Evolutionary conservation across 2,113 vertebrate genomes (phyloP), one percentile per base, ranked within the genome.

Genomic region (Carassius carassius): DNA sequence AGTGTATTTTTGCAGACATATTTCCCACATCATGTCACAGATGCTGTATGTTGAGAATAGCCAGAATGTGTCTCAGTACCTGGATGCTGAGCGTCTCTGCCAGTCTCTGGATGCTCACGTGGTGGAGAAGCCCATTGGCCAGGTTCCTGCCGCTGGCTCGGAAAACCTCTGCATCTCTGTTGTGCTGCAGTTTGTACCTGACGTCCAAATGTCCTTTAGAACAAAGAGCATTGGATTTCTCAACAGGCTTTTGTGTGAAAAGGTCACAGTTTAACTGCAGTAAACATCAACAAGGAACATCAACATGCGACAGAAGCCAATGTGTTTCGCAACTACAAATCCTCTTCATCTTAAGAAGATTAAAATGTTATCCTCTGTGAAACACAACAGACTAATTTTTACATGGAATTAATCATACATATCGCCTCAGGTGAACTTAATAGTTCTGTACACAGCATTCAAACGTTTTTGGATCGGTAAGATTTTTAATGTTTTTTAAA

Each of bases 41-140:
- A 37, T 11, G 3, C 9, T 21, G 16, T 12, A 70, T n/a, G 35
- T 73, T 3, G 16, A 32, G 29, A 49, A 67, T 0, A 1, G 5
- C 4, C 16, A 65, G 44, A 49, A 62, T 17, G 3, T 8, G 2
- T 14, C 84, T 9, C 70, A 56, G 23, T 63, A 94, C 94, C 94
- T 94, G 93, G 78, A 94, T 78, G 51, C 89, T 92, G 47, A 94
- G 89, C 0, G 73, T n/a, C 54, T 92, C 90, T 19, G 89, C 75
- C 41, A 73, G 78, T 80, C 93, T 92, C 84, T 87, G 91, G 85
- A 94, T 25, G 13, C 79, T 84, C 70, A 93, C 90, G 0, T 85
- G 83, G 91, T 94, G 94, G 47, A 94, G 90, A 14, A n/a, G 87
- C 78, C 94, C 93, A 13, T 93, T 92, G 56, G 93, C 92, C 85